Percentiles rank a stretch among this genome's conserved stretches.
Conservation (phyloP, 1,140 invertebrate species). For the Drosophila sproati region DNA sequence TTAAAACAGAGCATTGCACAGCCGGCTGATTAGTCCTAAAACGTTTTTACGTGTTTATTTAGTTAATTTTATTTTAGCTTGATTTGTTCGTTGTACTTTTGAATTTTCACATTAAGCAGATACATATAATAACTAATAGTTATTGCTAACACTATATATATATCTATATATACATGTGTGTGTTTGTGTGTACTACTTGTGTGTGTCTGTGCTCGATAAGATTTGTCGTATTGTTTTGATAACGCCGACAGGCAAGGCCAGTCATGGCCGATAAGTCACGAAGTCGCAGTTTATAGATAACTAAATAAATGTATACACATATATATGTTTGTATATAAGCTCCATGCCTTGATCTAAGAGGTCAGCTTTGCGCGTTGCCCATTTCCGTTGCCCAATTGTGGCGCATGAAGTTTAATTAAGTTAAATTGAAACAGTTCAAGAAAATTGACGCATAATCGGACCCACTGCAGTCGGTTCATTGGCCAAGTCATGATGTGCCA, state of each 20-base stretch:
- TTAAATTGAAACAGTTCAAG: conserved; percentile 61
- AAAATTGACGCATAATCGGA: conserved; percentile 69
- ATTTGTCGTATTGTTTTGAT: conserved; percentile 63
- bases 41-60: too few relatives aligned
- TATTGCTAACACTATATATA: conserved; percentile 23
- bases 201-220: conserved; percentile 48
- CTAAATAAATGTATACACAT: not conserved
- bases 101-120: too few relatives aligned
- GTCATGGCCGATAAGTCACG: conserved; percentile 35
- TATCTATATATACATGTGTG: not conserved
- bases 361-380: conserved; percentile 59
- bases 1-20: too few relatives aligned
- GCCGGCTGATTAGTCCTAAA: too few relatives aligned
- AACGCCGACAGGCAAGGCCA: conserved; percentile 68
- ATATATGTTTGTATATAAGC: conserved; percentile 21
- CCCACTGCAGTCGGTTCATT: conserved; percentile 53
- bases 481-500: conserved; percentile 46
- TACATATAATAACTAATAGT: conserved; percentile 60
- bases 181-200: not conserved
- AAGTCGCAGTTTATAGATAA: conserved; percentile 1
- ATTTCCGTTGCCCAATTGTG: conserved; percentile 65
- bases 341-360: conserved; percentile 48
- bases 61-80: too few relatives aligned
- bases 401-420: conserved; percentile 54
- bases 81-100: too few relatives aligned